Conservation (phyloP, 2,797 vertebrate species). For the Cynopterus sphinx region DNA sequence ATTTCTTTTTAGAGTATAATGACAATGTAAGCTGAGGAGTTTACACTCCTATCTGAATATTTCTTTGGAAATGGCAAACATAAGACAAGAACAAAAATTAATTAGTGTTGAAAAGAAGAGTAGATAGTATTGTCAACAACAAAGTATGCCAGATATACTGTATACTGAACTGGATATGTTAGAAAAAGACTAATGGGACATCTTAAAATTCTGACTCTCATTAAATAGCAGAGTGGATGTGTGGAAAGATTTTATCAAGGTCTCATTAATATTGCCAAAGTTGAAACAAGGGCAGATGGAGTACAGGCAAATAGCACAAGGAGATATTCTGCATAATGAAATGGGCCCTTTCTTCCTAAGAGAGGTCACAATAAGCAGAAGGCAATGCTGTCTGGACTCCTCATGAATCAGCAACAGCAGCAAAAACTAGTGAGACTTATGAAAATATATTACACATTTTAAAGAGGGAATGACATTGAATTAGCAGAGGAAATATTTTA, state of each 20-base stretch:
- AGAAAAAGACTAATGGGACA: constrained; percentile 32
- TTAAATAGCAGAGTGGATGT: background rate
- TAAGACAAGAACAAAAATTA: constrained; percentile 1
- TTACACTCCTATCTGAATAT: background rate
- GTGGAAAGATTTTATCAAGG: constrained; percentile 11
- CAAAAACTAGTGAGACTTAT: background rate
- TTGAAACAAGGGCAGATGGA: background rate
- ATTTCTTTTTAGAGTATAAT: constrained; percentile 31
- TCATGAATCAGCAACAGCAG: background rate
- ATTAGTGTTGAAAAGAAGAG: background rate
- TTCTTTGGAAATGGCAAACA: background rate
- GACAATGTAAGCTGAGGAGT: background rate
- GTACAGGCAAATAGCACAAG: background rate
- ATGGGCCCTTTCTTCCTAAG: background rate
- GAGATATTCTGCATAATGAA: background rate
- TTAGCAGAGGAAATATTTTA: background rate
- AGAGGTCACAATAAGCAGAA: background rate
- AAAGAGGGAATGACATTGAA: background rate
- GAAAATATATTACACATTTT: background rate
- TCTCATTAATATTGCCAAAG: constrained; percentile 25
- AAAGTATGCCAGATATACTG: background rate
- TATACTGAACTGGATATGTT: background rate
- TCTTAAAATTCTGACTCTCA: constrained; percentile 32
- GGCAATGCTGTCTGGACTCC: background rate
- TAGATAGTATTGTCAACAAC: background rate